phyloP scores from a whole-genome alignment of 2,888 invertebrate genomes.

The Pyrrhosoma nymphula region DNA sequence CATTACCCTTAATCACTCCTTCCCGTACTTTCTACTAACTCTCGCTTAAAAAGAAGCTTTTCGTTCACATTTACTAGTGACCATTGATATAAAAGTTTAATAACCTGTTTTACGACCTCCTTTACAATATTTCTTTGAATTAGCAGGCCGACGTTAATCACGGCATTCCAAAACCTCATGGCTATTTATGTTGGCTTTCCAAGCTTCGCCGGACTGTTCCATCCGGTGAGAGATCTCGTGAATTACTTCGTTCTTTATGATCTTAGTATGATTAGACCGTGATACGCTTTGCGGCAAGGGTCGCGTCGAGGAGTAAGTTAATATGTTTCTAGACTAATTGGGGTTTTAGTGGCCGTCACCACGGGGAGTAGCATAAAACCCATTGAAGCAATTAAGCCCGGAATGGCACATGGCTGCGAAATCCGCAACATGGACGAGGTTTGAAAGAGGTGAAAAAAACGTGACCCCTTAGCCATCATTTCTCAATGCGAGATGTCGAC shows the following conservation, averaged over 20 bases:
- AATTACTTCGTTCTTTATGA: background rate
- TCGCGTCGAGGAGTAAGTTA: background rate
- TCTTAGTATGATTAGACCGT: background rate
- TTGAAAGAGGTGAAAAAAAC: background rate
- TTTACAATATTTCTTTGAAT: background rate
- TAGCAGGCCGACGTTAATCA: background rate
- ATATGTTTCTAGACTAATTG: slow-evolving; percentile 19
- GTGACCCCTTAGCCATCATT: slow-evolving; percentile 4
- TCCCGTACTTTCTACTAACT: too few relatives aligned
- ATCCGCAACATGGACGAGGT: background rate
- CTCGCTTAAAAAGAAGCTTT: too few relatives aligned
- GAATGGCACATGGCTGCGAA: background rate
- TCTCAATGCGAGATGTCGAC: slow-evolving; percentile 4
- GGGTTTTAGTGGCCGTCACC: slow-evolving; percentile 14
- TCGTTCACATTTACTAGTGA: too few relatives aligned
- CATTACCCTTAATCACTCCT: too few relatives aligned
- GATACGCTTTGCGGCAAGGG: background rate
- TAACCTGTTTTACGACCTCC: too few relatives aligned
- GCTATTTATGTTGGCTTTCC: background rate
- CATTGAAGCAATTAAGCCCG: background rate
- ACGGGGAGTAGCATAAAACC: background rate
- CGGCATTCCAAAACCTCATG: background rate
- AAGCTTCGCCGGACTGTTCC: background rate
- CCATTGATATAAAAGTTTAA: too few relatives aligned
- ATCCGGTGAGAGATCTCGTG: background rate